phyloP scores from a whole-genome alignment of 2,797 vertebrate species.

The Cyprinodon diabolis region DNA sequence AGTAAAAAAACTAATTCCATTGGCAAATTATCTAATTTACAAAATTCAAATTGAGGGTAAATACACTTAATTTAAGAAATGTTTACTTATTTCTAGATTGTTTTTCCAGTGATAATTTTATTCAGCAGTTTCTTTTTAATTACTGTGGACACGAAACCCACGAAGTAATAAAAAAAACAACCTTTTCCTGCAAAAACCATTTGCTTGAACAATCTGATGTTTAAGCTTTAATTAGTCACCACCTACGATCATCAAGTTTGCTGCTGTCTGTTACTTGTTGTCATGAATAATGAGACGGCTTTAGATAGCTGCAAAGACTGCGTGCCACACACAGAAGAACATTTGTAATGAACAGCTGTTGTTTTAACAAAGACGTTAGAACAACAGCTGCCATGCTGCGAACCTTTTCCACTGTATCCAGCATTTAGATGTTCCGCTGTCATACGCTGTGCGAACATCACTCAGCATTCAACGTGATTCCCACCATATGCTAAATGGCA shows the following conservation, averaged over 20 bases:
- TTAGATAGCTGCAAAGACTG: conserved; percentile 9
- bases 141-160: conserved; percentile 1
- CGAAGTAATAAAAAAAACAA: background rate
- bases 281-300: conserved; percentile 15
- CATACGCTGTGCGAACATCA: conserved; percentile 14
- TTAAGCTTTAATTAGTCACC: conserved; percentile 19
- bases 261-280: conserved; percentile 14
- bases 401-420: conserved; percentile 13
- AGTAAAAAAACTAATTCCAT: no score
- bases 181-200: background rate
- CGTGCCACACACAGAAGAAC: conserved; percentile 16
- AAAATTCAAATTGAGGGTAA: no score
- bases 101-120: background rate
- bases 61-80: no score
- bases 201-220: conserved; percentile 10
- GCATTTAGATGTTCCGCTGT: conserved; percentile 13
- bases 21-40: no score
- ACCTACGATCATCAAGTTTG: conserved; percentile 1
- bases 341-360: conserved; percentile 50
- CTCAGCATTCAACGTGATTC: conserved; percentile 31
- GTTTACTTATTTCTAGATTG: no score
- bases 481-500: conserved; percentile 22
- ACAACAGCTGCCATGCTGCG: conserved; percentile 16
- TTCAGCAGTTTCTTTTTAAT: background rate
- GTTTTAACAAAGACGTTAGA: conserved; percentile 35